phyloP scores from a whole-genome alignment of 2,113 vertebrate species.

The Polypterus bichir region DNA sequence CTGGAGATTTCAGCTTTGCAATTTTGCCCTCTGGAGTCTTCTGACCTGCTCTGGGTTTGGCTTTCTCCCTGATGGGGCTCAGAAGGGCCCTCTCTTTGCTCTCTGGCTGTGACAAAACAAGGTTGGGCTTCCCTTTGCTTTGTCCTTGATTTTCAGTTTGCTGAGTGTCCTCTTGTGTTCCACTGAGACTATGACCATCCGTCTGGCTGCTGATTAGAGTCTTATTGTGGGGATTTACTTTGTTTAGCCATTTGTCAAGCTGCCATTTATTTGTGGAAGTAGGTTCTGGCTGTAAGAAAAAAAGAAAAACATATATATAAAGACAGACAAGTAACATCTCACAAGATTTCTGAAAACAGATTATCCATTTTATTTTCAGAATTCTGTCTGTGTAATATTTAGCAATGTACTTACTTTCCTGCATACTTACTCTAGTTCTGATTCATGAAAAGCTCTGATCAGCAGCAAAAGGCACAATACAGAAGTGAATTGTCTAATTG shows the following conservation, averaged over 20 bases:
- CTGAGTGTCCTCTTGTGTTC: constrained; percentile 47
- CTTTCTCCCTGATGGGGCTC: constrained; percentile 73
- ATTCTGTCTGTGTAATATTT: too few species aligned
- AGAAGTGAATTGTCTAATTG: too few species aligned
- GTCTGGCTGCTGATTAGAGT: constrained; percentile 72
- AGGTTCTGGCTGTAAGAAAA: constrained; percentile 67
- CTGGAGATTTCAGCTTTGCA: constrained; percentile 74
- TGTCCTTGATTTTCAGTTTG: constrained; percentile 41
- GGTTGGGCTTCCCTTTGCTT: constrained; percentile 59
- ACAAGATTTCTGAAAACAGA: too few species aligned
- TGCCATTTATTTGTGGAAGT: constrained; percentile 91
- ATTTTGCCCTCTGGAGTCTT: constrained; percentile 72
- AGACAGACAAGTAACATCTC: background rate
- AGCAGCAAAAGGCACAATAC: too few species aligned
- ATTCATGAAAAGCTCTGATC: too few species aligned
- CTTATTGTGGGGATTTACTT: constrained; percentile 89
- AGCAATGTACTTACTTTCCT: too few species aligned
- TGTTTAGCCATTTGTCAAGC: constrained; percentile 90
- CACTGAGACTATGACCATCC: constrained; percentile 56
- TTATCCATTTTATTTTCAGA: too few species aligned
- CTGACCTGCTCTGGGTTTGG: constrained; percentile 67
- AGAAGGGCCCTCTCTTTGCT: constrained; percentile 57
- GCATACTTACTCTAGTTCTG: too few species aligned
- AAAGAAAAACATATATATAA: constrained; percentile 24
- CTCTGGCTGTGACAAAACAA: constrained; percentile 38